Percentiles rank a stretch among this genome's conserved stretches.
These are phyloP conservation scores for Mareca penelope DNA, from an alignment of 2,797 vertebrate genomes.

Conservation along the genomic window DNA sequence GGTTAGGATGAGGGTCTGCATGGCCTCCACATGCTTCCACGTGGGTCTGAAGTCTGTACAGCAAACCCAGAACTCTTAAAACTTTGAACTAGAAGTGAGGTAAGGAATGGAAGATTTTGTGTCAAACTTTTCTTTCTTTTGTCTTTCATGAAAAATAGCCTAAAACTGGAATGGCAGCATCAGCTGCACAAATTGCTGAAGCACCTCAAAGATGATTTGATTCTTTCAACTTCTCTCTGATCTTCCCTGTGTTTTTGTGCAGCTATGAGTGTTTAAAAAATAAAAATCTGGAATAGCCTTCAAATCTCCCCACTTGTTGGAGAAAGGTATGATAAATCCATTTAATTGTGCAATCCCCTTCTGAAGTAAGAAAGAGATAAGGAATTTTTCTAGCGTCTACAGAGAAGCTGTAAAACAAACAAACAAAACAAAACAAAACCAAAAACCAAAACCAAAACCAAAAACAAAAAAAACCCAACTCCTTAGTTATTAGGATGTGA, in stretches of 20 bases:
- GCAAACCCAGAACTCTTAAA: neutral
- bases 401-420: neutral
- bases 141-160: neutral
- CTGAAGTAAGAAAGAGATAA: neutral
- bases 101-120: neutral
- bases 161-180: neutral
- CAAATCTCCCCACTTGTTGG: neutral
- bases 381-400: neutral
- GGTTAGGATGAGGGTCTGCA: neutral
- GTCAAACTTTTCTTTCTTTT: neutral
- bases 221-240: neutral
- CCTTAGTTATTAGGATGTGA: neutral
- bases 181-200: neutral
- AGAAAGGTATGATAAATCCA: neutral
- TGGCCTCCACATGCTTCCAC: fast-evolving
- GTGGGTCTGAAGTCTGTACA: neutral
- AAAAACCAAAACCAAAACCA: fast-evolving
- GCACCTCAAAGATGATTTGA: neutral
- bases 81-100: neutral
- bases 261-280: neutral
- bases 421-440: neutral
- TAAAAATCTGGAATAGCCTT: neutral
- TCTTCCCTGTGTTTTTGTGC: neutral
- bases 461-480: too few species aligned
- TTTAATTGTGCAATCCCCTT: neutral